phyloP scores from a whole-genome alignment of 1,140 invertebrate genomes.

The Stenopsyche tienmushanensis region DNA sequence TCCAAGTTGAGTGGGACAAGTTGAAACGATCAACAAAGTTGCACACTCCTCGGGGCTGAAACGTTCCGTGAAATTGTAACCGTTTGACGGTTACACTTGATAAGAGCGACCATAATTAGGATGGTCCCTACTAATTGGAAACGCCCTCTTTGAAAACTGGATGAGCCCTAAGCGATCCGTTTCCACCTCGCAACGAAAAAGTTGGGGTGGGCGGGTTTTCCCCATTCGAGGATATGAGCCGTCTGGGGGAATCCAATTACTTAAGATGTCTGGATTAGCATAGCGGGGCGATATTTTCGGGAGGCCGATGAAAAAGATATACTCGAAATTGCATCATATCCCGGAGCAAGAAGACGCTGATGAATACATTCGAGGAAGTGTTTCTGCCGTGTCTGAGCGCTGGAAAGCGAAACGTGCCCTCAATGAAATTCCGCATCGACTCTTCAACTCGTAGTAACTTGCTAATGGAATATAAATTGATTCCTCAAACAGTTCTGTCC shows the following conservation, averaged over 20 bases:
- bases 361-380: too few relatives aligned
- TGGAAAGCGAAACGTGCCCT: background rate
- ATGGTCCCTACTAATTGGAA: background rate
- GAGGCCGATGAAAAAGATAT: too few relatives aligned
- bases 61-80: background rate
- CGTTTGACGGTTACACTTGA: background rate
- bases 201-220: too few relatives aligned
- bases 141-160: background rate
- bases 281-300: slow-evolving; percentile 18
- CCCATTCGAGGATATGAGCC: slow-evolving; percentile 2
- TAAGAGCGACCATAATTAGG: background rate
- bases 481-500: too few relatives aligned
- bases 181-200: too few relatives aligned
- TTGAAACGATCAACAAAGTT: background rate
- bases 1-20: background rate
- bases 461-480: slow-evolving; percentile 6
- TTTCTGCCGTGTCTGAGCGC: background rate
- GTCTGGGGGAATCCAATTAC: slow-evolving; percentile 20
- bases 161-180: too few relatives aligned
- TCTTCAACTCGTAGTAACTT: background rate
- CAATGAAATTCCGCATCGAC: too few relatives aligned
- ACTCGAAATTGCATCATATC: too few relatives aligned
- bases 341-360: too few relatives aligned
- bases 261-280: slow-evolving; percentile 22
- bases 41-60: background rate